Evolutionary conservation across 2,113 vertebrate genomes (phyloP).

Genomic region (Dasyprocta punctata): DNA sequence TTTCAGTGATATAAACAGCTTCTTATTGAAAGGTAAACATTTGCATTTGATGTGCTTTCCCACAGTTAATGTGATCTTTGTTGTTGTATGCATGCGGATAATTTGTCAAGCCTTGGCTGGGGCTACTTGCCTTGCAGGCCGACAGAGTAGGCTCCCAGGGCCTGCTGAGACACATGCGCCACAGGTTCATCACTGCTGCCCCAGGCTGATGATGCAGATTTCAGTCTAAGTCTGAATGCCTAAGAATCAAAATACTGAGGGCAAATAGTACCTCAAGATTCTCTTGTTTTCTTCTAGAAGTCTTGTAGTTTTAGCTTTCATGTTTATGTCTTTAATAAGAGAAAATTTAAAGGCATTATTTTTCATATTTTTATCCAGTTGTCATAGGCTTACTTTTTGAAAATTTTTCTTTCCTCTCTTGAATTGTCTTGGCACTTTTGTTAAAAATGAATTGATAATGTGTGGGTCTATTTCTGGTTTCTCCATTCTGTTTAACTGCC

Average conservation of each 20-base stretch:
- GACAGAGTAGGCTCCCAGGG: not conserved
- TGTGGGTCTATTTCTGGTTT: not conserved
- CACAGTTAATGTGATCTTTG: not conserved
- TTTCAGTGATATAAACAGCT: not conserved
- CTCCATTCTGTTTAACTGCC: not conserved
- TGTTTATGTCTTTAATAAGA: not conserved
- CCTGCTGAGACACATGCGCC: not conserved
- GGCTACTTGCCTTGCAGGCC: not conserved
- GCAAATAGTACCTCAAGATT: not conserved
- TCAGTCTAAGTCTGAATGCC: not conserved
- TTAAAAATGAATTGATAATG: not conserved
- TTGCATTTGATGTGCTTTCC: not conserved
- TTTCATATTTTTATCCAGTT: conserved; percentile 13
- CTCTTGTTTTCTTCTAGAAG: conserved; percentile 1
- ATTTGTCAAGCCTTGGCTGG: not conserved
- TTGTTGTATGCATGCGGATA: not conserved
- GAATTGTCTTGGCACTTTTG: not conserved
- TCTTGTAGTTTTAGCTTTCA: not conserved
- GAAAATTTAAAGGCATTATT: not conserved
- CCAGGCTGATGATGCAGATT: not conserved
- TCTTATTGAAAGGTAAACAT: not conserved
- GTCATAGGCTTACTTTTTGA: not conserved
- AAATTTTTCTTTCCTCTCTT: not conserved
- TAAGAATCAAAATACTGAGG: not conserved
- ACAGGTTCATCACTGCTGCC: not conserved